phyloP scores from a whole-genome alignment of 2,113 vertebrate genomes.

The Leucoraja erinaceus region DNA sequence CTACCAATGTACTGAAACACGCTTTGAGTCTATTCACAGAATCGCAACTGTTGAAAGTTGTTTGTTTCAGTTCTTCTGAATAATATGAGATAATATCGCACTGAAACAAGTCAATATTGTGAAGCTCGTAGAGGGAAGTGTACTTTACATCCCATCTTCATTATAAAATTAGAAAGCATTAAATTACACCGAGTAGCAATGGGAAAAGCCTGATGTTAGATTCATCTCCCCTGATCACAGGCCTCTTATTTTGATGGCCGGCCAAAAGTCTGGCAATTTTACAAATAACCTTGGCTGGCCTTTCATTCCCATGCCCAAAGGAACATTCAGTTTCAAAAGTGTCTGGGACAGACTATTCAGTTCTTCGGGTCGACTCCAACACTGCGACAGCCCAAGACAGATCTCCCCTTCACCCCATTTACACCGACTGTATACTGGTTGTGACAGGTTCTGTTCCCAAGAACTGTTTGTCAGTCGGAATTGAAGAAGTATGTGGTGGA shows the following conservation, averaged over 20 bases:
- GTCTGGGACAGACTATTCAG: too few species aligned
- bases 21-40: background rate
- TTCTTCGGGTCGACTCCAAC: background rate
- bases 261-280: background rate
- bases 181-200: background rate
- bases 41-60: background rate
- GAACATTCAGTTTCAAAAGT: background rate
- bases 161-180: background rate
- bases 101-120: background rate
- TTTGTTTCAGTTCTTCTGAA: background rate
- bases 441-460: too few species aligned
- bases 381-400: background rate
- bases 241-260: background rate
- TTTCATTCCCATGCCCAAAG: background rate
- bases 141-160: background rate
- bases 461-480: too few species aligned
- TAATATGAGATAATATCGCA: background rate
- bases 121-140: background rate
- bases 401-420: background rate
- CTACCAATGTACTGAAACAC: background rate
- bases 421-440: too few species aligned
- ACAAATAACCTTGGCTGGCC: background rate
- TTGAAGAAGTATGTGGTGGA: too few species aligned
- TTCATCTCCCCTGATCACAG: background rate
- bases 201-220: background rate